phyloP scores from a whole-genome alignment of 2,888 invertebrate species.

The Heliconius ismenius region DNA sequence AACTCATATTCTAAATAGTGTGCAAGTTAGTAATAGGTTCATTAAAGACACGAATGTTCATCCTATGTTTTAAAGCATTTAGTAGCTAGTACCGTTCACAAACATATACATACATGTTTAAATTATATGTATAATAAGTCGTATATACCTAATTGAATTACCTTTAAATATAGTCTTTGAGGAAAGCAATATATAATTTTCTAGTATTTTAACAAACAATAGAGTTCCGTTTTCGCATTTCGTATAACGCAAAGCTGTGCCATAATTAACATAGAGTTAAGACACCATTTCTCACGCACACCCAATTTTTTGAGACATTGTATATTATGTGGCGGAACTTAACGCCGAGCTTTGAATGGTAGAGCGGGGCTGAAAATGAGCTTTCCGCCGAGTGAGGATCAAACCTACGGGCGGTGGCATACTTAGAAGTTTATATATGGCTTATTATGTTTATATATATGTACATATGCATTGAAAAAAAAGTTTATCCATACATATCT shows the following conservation, averaged over 20 bases:
- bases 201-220: not conserved
- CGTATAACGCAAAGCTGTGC: not conserved
- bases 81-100: constrained; percentile 31
- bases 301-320: not conserved
- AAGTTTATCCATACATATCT: constrained; percentile 16
- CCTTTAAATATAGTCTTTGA: not conserved
- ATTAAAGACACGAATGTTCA: not conserved
- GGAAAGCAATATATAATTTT: not conserved
- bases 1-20: constrained; percentile 15
- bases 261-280: not conserved
- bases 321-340: not conserved
- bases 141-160: not conserved
- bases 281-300: not conserved
- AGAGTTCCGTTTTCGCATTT: not conserved
- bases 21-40: not conserved
- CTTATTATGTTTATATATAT: not conserved
- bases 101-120: not conserved
- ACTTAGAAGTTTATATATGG: not conserved
- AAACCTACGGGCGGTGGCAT: not conserved
- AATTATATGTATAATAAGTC: not conserved
- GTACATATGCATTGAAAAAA: constrained; percentile 3
- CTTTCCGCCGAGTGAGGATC: not conserved
- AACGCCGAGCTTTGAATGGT: not conserved
- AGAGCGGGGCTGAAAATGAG: not conserved
- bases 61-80: constrained; percentile 24